A percentile compares a stretch with the other conserved stretches of the same genome.
phyloP scores from a whole-genome alignment of 2,888 invertebrate genomes.

The Calameuta idolon region DNA sequence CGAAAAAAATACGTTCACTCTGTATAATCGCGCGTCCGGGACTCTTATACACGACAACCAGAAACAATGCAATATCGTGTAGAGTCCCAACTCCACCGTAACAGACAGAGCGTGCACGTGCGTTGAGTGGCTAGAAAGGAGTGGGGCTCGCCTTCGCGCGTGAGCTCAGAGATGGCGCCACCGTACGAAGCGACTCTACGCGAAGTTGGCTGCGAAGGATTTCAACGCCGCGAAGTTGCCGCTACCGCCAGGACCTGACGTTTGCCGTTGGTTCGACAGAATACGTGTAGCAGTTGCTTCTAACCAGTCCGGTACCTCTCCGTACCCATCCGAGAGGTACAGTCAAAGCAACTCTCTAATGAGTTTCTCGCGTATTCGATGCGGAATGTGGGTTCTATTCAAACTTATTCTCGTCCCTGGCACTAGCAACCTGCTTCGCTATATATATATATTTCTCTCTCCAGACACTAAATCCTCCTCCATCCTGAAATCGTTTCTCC shows the following conservation, averaged over 20 bases:
- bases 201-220: background rate
- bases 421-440: conserved; percentile 15
- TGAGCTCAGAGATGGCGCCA: too few species aligned
- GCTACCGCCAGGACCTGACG: background rate
- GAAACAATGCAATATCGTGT: too few species aligned
- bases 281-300: conserved; percentile 33
- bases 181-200: too few species aligned
- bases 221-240: background rate
- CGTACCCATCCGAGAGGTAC: conserved; percentile 15
- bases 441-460: conserved; percentile 16
- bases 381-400: conserved; percentile 59
- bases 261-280: conserved; percentile 23
- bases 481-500: background rate
- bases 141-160: too few species aligned
- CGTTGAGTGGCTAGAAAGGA: too few species aligned
- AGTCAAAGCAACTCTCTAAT: conserved; percentile 53
- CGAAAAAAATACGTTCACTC: background rate
- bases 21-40: too few species aligned
- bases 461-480: background rate
- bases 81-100: too few species aligned
- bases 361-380: conserved; percentile 60
- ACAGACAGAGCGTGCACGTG: too few species aligned
- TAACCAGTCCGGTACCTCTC: conserved; percentile 32
- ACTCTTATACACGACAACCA: too few species aligned
- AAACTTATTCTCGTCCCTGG: conserved; percentile 43